These are phyloP conservation scores for Elysia chlorotica DNA, from an alignment of 1,140 invertebrate genomes.

Conservation along the genomic window DNA sequence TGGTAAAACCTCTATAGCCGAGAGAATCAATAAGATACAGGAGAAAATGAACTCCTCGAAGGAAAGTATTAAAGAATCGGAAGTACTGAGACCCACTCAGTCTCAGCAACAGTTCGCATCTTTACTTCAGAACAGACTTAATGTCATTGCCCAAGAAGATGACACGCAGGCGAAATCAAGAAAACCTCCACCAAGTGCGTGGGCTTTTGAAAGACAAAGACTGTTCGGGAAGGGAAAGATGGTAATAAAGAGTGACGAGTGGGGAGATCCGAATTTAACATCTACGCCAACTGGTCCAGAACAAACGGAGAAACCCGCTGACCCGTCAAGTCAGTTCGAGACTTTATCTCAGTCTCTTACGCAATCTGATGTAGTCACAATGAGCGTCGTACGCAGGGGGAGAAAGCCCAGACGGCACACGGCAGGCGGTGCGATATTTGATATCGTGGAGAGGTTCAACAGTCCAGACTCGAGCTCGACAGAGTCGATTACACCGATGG, in stretches of 20 bases:
- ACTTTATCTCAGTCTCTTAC: background rate
- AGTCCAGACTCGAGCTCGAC: background rate
- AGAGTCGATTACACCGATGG: background rate
- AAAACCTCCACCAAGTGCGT: background rate
- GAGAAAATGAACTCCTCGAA: background rate
- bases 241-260: background rate
- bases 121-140: background rate
- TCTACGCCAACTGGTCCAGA: background rate
- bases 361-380: background rate
- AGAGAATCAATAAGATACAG: background rate
- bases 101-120: constrained; percentile 1
- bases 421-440: background rate
- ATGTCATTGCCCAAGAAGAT: background rate
- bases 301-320: background rate
- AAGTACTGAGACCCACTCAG: background rate
- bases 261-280: background rate
- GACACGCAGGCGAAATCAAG: background rate
- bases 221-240: background rate
- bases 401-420: background rate
- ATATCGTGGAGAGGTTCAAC: background rate
- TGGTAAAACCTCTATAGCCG: background rate
- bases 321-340: background rate
- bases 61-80: background rate
- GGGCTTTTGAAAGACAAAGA: background rate
- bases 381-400: background rate